Percentiles rank a stretch among this genome's conserved stretches.
These are phyloP conservation scores for Xylota segnis DNA, from an alignment of 2,888 invertebrate genomes.

Conservation along the genomic window DNA sequence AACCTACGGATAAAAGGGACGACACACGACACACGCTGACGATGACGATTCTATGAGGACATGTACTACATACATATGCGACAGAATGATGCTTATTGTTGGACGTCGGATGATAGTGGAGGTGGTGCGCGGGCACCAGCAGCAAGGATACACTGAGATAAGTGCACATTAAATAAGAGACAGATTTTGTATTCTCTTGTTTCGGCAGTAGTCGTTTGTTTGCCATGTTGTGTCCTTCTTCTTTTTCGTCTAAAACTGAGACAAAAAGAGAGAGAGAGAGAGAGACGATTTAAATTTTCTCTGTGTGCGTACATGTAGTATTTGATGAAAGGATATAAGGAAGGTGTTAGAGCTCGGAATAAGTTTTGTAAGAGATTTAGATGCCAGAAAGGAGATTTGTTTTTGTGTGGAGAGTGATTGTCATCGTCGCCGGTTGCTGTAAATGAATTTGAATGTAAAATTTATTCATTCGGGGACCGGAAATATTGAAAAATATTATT, in stretches of 20 bases:
- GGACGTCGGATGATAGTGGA: neutral
- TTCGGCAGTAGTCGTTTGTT: neutral
- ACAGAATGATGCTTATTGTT: constrained; percentile 58
- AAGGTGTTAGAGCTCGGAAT: constrained; percentile 42
- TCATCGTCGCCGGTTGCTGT: constrained; percentile 4
- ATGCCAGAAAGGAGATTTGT: constrained; percentile 40
- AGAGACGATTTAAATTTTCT: constrained; percentile 2
- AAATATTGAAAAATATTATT: constrained; percentile 38
- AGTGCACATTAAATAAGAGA: constrained; percentile 72
- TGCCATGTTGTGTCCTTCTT: neutral
- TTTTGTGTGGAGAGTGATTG: constrained; percentile 22
- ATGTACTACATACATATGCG: constrained; percentile 9
- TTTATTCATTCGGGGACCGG: constrained; percentile 45
- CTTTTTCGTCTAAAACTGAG: too few relatives aligned
- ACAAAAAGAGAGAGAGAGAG: neutral
- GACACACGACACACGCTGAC: constrained; percentile 8
- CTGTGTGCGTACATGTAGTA: constrained; percentile 21
- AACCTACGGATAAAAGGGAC: neutral
- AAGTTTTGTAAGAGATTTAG: constrained; percentile 45
- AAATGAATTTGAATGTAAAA: constrained; percentile 49
- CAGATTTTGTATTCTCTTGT: constrained; percentile 49
- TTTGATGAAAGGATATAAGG: constrained; percentile 40
- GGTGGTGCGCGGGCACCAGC: constrained; percentile 8
- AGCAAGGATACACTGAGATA: constrained; percentile 54
- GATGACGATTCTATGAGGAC: constrained; percentile 9